Evolutionary conservation across 1,140 invertebrate genomes (phyloP).

Genomic region (Trinorchestia longiramus): DNA sequence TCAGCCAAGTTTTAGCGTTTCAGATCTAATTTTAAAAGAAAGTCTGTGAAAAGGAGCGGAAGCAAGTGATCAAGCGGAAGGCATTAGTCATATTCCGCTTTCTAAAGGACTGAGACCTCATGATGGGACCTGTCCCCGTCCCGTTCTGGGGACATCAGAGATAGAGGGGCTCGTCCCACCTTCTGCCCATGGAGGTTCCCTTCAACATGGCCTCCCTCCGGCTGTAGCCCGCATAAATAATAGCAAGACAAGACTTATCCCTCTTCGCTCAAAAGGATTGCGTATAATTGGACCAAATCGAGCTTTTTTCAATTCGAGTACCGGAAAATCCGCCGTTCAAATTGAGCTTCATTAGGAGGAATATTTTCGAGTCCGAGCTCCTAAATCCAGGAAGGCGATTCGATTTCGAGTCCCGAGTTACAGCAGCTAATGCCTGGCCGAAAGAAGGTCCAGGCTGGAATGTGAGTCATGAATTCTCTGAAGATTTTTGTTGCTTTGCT

Average conservation of each 20-base stretch:
- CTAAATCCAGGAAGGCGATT: conserved; percentile 17
- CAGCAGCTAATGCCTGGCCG: neutral
- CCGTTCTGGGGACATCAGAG: neutral
- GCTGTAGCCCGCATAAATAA: neutral
- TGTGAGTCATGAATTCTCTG: neutral
- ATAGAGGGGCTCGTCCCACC: too few relatives aligned
- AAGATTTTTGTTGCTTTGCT: neutral
- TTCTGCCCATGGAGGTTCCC: too few relatives aligned
- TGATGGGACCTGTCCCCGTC: neutral
- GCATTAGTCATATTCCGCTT: neutral
- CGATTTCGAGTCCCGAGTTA: neutral
- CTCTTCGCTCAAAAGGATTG: conserved; percentile 1
- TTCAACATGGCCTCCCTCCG: neutral
- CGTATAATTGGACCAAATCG: conserved; percentile 42
- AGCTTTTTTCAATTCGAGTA: conserved; percentile 21
- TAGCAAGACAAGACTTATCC: conserved; percentile 20
- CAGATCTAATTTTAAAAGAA: neutral
- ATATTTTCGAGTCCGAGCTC: conserved; percentile 22
- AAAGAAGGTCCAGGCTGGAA: neutral
- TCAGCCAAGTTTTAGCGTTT: neutral
- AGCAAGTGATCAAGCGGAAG: neutral
- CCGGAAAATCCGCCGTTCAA: conserved; percentile 24
- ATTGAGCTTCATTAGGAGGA: conserved; percentile 31
- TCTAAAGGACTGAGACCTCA: neutral
- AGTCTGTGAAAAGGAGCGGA: neutral